Base-by-base conservation (phyloP, 2,888 invertebrate species). In the Chelonus formosanus region DNA sequence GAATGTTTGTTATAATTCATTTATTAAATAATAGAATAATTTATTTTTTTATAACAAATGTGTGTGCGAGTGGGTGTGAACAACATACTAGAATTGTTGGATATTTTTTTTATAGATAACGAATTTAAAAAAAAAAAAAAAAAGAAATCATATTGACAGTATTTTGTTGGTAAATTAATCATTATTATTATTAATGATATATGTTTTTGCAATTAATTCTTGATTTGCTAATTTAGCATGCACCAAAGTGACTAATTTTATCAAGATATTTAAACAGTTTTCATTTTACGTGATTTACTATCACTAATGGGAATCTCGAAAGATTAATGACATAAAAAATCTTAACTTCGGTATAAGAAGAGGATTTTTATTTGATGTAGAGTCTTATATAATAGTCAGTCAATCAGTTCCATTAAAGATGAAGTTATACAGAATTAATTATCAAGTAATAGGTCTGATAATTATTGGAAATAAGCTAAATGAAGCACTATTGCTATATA, bases 351-450 rank as follows among this genome's bases (percentile, higher is more conserved):
- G 31, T 7, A 32, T 8, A 52, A 31, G 31, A 52, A 52, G 40
- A 40, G 40, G 40, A 40, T 40, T 40, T 40, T 40, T 40, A 52
- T 35, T 58, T 54, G 20, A 75, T 79, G 81, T 78, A 79, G 80
- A 81, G 81, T 81, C 80, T 78, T 74, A 47, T 75, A 75, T 79
- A 79, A 79, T 77, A 74, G 82, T 80, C 81, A 82, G 82, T 80
- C 81, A 80, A 78, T 78, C 70, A 72, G 69, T 74, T 73, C 71
- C 47, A 61, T 50, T 31, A 47, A 20, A 4, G 36, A 40, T 6
- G 40, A 40, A 40, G 40, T 40, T 40, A 32, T 3, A 52, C 31
- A 52, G 32, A 52, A 52, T 48, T 48, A 48, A 52, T 20, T 20
- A 20, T 20, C 20, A 20, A 20, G 20, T 20, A 20, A 20, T 20